Evolutionary conservation across 2,797 vertebrate genomes (phyloP).

Genomic region (Lutjanus argentimaculatus): DNA sequence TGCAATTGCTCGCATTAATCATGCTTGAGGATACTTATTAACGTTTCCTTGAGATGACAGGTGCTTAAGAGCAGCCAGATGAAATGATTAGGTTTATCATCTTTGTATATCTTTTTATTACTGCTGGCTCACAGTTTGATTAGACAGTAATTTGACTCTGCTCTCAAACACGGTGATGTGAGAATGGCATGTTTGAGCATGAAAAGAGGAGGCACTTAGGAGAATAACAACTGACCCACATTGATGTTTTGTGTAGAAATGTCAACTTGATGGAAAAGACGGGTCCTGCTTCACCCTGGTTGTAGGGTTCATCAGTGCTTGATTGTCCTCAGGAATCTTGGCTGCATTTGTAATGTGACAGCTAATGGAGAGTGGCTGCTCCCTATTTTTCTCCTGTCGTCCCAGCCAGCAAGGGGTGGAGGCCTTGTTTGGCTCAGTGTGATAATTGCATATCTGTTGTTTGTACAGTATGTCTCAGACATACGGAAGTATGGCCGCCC

Average conservation of each 20-base stretch:
- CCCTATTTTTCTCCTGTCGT: slow-evolving; percentile 17
- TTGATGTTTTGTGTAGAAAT: slow-evolving; percentile 45
- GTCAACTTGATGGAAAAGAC: slow-evolving; percentile 30
- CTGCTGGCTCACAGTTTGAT: slow-evolving; percentile 14
- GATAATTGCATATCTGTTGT: slow-evolving; percentile 40
- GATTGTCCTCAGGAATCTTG: slow-evolving; percentile 39
- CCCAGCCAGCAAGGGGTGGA: slow-evolving; percentile 12
- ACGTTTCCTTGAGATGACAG: slow-evolving; percentile 31
- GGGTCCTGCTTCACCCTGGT: neutral
- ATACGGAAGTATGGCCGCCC: too few relatives aligned
- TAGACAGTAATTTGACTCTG: slow-evolving; percentile 26
- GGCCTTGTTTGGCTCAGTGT: slow-evolving; percentile 17
- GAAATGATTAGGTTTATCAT: slow-evolving; percentile 16
- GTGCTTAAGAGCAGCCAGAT: slow-evolving; percentile 9
- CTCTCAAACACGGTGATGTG: slow-evolving; percentile 27
- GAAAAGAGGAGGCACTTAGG: slow-evolving; percentile 11
- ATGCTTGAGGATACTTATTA: slow-evolving; percentile 20
- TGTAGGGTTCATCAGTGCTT: slow-evolving; percentile 30
- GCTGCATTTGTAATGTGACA: slow-evolving; percentile 43
- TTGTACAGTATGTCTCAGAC: slow-evolving; percentile 22
- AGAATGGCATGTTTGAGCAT: slow-evolving; percentile 30
- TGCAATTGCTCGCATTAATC: slow-evolving; percentile 31
- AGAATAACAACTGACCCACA: slow-evolving; percentile 36
- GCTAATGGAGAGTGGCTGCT: slow-evolving; percentile 31
- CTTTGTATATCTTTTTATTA: slow-evolving; percentile 6